Evolutionary conservation across 2,113 vertebrate genomes (phyloP).

Genomic region (Phycodurus eques): DNA sequence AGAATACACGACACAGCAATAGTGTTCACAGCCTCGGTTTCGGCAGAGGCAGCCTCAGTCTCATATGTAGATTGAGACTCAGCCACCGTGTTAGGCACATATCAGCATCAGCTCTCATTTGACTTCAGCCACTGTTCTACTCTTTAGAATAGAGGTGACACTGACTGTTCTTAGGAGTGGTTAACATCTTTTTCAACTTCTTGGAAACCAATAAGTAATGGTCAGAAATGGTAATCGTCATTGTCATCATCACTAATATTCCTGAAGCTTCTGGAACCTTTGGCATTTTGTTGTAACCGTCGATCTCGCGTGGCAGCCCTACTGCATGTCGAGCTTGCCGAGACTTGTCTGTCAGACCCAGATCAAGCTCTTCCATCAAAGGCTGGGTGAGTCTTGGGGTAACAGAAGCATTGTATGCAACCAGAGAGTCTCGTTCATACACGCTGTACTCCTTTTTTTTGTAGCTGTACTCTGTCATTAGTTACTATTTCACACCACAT

Average conservation of each 20-base stretch:
- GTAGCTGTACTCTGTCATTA: not conserved
- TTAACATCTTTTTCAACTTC: not conserved
- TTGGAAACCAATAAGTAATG: not conserved
- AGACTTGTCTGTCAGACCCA: not conserved
- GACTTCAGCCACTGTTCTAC: too few species aligned
- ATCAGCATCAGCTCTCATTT: too few species aligned
- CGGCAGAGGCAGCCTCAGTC: too few species aligned
- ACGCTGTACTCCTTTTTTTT: not conserved
- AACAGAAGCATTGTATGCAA: not conserved
- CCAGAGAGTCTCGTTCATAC: not conserved
- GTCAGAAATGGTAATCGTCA: not conserved
- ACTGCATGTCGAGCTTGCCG: not conserved
- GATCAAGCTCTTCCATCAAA: not conserved
- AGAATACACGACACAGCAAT: too few species aligned
- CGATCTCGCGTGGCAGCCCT: not conserved
- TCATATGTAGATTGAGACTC: too few species aligned
- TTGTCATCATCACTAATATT: not conserved
- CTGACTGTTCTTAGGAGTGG: too few species aligned
- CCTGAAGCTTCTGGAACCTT: not conserved
- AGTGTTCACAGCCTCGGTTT: too few species aligned
- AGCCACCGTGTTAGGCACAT: too few species aligned
- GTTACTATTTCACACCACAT: not conserved
- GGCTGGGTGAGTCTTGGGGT: not conserved
- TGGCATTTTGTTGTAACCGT: not conserved
- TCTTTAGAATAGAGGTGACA: too few species aligned